Percentiles rank a stretch among this genome's conserved stretches.
Conservation (phyloP, 2,888 invertebrate genomes). For the Hydrotaea cyrtoneurina region DNA sequence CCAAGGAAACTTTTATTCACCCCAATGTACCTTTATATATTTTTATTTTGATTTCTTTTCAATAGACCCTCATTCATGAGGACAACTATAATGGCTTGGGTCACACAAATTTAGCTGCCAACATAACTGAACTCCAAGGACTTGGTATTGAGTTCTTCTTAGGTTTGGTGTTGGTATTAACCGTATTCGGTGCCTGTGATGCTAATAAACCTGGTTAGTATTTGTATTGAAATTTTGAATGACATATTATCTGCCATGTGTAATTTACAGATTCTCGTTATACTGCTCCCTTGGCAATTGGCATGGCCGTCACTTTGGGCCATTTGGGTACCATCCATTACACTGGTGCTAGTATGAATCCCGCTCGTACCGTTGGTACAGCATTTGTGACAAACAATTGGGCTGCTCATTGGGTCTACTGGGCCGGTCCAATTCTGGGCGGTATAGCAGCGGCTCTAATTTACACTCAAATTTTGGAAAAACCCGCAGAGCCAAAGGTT, state of each 20-base stretch:
- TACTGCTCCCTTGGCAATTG: constrained; percentile 93
- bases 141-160: constrained; percentile 95
- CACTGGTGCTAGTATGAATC: constrained; percentile 96
- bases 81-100: constrained; percentile 85
- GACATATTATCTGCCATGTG: not conserved
- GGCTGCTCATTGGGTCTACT: constrained; percentile 94
- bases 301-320: constrained; percentile 91
- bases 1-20: too few species aligned
- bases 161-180: constrained; percentile 92
- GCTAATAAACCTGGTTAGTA: constrained; percentile 77
- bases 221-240: not conserved
- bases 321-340: constrained; percentile 92
- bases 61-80: constrained; percentile 86
- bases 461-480: constrained; percentile 83
- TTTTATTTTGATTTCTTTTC: constrained; percentile 44
- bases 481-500: constrained; percentile 71
- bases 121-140: constrained; percentile 88
- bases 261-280: constrained; percentile 85
- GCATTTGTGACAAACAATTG: constrained; percentile 89
- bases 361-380: constrained; percentile 93
- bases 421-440: constrained; percentile 93
- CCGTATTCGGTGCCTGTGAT: constrained; percentile 90
- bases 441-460: constrained; percentile 89
- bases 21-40: not conserved
- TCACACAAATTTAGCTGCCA: constrained; percentile 84